Conservation (phyloP, 2,888 invertebrate genomes). For the Thelaira solivaga region DNA sequence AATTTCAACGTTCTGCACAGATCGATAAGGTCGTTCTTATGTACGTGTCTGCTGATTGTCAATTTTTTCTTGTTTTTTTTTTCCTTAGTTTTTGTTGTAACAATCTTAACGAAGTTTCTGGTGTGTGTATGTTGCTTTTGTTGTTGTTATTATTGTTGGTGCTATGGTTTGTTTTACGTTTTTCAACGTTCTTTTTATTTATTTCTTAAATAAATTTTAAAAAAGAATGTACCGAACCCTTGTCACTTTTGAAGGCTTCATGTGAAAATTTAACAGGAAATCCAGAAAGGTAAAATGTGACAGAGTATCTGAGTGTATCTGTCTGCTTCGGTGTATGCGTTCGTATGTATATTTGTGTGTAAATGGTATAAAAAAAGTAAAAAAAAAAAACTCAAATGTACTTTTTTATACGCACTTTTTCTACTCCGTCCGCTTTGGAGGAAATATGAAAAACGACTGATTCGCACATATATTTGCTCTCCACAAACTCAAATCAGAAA, state of each 20-base stretch:
- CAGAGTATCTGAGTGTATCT: conserved; percentile 27
- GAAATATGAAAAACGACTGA: conserved; percentile 70
- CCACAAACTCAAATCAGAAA: conserved; percentile 8
- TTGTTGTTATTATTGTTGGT: conserved; percentile 15
- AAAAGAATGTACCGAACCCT: conserved; percentile 15
- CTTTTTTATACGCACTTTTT: conserved; percentile 43
- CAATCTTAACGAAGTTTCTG: conserved; percentile 24
- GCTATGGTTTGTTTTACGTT: conserved; percentile 4
- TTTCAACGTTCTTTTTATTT: conserved; percentile 10
- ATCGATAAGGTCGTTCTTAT: conserved; percentile 61
- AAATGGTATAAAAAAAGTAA: conserved; percentile 32
- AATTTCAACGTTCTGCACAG: conserved; percentile 58
- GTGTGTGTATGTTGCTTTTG: too few relatives aligned
- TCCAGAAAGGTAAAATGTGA: conserved; percentile 44
- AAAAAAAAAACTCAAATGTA: conserved; percentile 34
- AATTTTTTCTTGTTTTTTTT: conserved; percentile 32
- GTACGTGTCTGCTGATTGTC: conserved; percentile 53
- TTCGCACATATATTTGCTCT: conserved; percentile 59
- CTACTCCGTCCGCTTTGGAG: conserved; percentile 64
- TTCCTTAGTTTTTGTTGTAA: background rate
- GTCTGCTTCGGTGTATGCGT: background rate
- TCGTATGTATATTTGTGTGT: background rate
- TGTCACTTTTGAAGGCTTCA: conserved; percentile 26
- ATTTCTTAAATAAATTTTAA: conserved; percentile 3
- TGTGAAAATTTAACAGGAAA: conserved; percentile 41